These are phyloP conservation scores for Caenorhabditis virilis DNA, from an alignment of 2,888 invertebrate species.

Conservation along the genomic window DNA sequence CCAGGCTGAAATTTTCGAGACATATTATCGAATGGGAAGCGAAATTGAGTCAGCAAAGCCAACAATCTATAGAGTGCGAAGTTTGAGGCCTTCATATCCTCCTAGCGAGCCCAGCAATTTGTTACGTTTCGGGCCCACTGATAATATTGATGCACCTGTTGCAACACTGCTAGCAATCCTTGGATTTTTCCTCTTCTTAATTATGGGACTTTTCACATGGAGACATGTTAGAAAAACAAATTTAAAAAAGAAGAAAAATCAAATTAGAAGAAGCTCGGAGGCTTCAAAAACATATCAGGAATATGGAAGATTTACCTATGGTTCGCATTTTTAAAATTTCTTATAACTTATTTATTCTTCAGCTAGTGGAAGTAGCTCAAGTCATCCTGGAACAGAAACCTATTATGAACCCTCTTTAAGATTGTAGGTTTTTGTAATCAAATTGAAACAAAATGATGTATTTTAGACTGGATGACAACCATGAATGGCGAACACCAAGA, in stretches of 20 bases:
- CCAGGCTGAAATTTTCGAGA: slow-evolving; percentile 40
- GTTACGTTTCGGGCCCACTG: slow-evolving; percentile 18
- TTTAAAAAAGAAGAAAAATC: slow-evolving; percentile 18
- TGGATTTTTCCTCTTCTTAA: slow-evolving; percentile 16
- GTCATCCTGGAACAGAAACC: slow-evolving; percentile 45
- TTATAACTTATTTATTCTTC: too few relatives aligned
- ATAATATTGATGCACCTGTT: slow-evolving; percentile 20
- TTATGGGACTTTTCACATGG: slow-evolving; percentile 16
- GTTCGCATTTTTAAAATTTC: too few relatives aligned
- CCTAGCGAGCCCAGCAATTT: slow-evolving; percentile 35
- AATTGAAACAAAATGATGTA: neutral
- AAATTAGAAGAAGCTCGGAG: slow-evolving; percentile 15
- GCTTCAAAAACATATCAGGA: slow-evolving; percentile 30
- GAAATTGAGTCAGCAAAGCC: slow-evolving; percentile 12
- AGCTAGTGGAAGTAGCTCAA: slow-evolving; percentile 28
- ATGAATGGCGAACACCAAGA: slow-evolving; percentile 36
- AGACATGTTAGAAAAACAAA: slow-evolving; percentile 13
- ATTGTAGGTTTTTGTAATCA: slow-evolving; percentile 37
- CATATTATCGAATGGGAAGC: slow-evolving; percentile 27
- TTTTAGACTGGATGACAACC: slow-evolving; percentile 37
- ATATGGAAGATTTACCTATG: slow-evolving; percentile 29
- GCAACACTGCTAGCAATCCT: slow-evolving; percentile 21
- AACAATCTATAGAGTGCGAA: slow-evolving; percentile 34
- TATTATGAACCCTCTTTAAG: slow-evolving; percentile 47
- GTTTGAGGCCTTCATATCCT: slow-evolving; percentile 29